phyloP scores from a whole-genome alignment of 2,888 invertebrate species.

The Strigamia crassipes region DNA sequence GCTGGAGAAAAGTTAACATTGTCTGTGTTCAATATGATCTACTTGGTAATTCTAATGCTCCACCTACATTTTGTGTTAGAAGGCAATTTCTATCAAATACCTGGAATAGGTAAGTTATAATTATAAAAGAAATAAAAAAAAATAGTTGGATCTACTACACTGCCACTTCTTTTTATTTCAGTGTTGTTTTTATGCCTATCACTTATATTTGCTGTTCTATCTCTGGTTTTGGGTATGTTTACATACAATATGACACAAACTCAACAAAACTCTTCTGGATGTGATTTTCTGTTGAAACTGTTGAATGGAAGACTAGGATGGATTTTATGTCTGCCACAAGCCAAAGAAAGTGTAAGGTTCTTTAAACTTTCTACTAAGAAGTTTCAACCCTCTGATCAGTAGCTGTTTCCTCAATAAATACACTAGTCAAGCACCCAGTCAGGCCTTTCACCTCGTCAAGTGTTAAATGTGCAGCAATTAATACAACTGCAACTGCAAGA shows the following conservation, averaged over 20 bases:
- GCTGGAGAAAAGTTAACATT: conserved; percentile 68
- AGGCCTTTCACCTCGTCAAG: too few species aligned
- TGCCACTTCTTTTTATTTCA: not conserved
- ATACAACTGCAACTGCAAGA: too few species aligned
- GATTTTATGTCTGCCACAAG: not conserved
- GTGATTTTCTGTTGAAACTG: not conserved
- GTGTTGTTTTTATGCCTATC: not conserved
- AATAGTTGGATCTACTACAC: too few species aligned
- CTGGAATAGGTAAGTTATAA: conserved; percentile 63
- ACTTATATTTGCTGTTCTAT: not conserved
- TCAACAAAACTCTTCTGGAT: not conserved
- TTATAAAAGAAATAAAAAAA: not conserved
- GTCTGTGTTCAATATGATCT: conserved; percentile 66
- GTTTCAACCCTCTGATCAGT: too few species aligned
- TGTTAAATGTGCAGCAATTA: too few species aligned
- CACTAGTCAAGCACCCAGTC: too few species aligned
- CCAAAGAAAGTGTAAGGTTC: not conserved
- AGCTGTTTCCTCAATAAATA: too few species aligned
- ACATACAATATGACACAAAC: not conserved
- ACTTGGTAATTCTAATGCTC: conserved; percentile 68
- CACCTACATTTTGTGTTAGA: conserved; percentile 68
- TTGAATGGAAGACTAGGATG: not conserved
- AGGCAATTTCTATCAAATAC: conserved; percentile 64
- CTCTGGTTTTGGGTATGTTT: not conserved
- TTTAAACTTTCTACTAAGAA: too few species aligned